Conservation (phyloP, 2,888 invertebrate species). For the Pheosia gnoma region DNA sequence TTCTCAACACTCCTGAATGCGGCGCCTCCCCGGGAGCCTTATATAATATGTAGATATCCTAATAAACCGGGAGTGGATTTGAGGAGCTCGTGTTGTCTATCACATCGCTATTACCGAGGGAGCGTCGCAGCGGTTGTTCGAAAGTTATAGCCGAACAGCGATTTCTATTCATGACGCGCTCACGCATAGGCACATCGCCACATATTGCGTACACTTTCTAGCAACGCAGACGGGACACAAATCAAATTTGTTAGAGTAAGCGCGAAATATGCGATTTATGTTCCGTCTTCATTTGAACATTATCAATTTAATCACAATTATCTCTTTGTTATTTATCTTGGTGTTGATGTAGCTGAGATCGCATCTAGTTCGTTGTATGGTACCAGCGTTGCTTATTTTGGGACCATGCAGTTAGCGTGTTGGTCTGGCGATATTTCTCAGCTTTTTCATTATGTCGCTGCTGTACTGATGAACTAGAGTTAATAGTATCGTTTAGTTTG, state of each 20-base stretch:
- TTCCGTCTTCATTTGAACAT: constrained; percentile 4
- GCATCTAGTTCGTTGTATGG: too few relatives aligned
- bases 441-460: too few relatives aligned
- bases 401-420: too few relatives aligned
- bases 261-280: constrained; percentile 35
- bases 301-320: not conserved
- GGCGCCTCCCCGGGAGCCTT: constrained; percentile 22
- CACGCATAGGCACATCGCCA: constrained; percentile 41
- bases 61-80: constrained; percentile 59
- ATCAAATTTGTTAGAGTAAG: constrained; percentile 40
- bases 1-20: not conserved
- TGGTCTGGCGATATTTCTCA: too few relatives aligned
- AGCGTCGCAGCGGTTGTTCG: constrained; percentile 41
- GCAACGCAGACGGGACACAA: constrained; percentile 32
- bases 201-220: constrained; percentile 45
- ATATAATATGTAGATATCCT: constrained; percentile 54
- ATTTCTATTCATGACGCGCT: constrained; percentile 76
- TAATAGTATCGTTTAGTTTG: too few relatives aligned
- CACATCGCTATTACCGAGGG: constrained; percentile 48
- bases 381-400: too few relatives aligned
- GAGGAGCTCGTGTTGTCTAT: constrained; percentile 49
- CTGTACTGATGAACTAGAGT: too few relatives aligned
- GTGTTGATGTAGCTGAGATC: too few relatives aligned
- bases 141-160: constrained; percentile 68
- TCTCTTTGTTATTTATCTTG: not conserved